Conservation (phyloP, 53 echinoderm and acorn worm species). For the Zoroaster sp. region DNA sequence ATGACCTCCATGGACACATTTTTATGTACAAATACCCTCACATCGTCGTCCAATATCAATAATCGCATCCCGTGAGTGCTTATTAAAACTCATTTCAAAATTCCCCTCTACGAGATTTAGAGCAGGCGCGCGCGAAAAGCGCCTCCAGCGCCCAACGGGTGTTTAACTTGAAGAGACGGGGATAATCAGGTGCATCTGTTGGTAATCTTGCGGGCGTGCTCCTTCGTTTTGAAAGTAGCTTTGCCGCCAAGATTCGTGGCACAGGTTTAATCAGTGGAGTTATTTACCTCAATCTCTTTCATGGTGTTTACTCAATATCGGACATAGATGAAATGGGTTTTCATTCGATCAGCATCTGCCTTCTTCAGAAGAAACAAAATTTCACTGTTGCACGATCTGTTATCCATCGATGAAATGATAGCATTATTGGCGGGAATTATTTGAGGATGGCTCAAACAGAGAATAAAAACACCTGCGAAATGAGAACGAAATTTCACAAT, state of each 20-base stretch:
- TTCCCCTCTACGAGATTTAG: neutral
- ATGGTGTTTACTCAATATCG: neutral
- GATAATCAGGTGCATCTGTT: neutral
- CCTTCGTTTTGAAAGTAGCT: neutral
- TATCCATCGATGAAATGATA: neutral
- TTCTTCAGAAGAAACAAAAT: neutral
- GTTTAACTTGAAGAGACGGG: neutral
- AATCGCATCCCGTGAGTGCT: neutral
- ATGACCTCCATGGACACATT: neutral
- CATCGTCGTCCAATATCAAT: neutral
- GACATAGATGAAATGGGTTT: neutral
- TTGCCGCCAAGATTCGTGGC: neutral
- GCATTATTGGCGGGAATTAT: neutral
- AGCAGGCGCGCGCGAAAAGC: neutral
- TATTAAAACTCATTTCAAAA: neutral
- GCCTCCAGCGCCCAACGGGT: neutral
- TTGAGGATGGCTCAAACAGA: neutral
- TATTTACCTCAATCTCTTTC: neutral
- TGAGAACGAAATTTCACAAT: neutral
- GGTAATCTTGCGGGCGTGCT: neutral
- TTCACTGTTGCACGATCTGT: neutral
- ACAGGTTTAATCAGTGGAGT: neutral
- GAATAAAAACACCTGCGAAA: constrained; percentile 5
- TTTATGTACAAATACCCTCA: neutral
- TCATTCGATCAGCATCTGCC: neutral